Conservation (phyloP, 2,888 invertebrate genomes). For the Mimas tiliae region DNA sequence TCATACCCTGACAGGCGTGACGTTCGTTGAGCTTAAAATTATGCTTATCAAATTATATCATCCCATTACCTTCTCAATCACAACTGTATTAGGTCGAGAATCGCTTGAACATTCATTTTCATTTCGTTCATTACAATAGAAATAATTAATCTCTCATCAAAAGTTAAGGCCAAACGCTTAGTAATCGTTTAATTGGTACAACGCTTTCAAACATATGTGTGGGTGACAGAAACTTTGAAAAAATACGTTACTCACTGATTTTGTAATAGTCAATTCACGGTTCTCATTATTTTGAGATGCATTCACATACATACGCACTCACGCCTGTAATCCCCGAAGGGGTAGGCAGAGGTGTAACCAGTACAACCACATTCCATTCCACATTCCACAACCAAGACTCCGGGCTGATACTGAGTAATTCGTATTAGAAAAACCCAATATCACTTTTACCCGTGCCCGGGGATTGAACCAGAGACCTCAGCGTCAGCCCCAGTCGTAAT, state of each 20-base stretch:
- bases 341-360: no score
- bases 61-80: constrained; percentile 7
- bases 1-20: constrained; percentile 44
- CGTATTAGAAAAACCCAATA: no score
- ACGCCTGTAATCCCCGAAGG: no score
- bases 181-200: constrained; percentile 65
- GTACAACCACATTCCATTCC: no score
- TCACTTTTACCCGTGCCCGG: no score
- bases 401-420: no score
- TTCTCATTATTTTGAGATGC: background rate
- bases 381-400: no score
- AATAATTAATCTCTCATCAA: constrained; percentile 69
- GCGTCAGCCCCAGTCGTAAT: no score
- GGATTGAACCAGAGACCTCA: no score
- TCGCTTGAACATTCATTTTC: constrained; percentile 26
- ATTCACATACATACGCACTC: no score
- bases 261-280: constrained; percentile 22
- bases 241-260: constrained; percentile 30
- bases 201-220: constrained; percentile 34
- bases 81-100: constrained; percentile 31
- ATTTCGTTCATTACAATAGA: constrained; percentile 63
- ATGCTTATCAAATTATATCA: constrained; percentile 36
- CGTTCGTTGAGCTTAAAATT: constrained; percentile 51
- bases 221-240: constrained; percentile 44
- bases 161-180: constrained; percentile 57